These are phyloP conservation scores for Ophonus ardosiacus DNA, from an alignment of 2,888 invertebrate species.

Conservation along the genomic window DNA sequence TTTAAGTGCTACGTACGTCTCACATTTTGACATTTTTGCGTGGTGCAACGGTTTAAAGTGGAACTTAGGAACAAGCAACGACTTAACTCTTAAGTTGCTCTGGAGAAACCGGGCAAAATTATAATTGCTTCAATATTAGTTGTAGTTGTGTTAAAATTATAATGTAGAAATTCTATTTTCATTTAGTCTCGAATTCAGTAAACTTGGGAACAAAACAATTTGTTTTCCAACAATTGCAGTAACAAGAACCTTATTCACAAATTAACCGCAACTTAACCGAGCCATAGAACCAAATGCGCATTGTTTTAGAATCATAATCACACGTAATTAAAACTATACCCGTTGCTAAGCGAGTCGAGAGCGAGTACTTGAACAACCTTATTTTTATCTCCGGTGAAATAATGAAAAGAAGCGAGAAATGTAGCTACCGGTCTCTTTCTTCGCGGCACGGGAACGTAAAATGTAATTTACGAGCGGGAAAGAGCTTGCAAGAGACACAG, in stretches of 20 bases:
- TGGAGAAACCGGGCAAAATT: too few species aligned
- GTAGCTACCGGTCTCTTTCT: conserved; percentile 34
- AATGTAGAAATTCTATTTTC: too few species aligned
- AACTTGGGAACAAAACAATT: conserved; percentile 7
- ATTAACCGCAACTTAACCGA: conserved; percentile 35
- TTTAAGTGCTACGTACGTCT: too few species aligned
- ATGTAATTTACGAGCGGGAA: conserved; percentile 50
- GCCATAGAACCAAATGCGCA: conserved; percentile 24
- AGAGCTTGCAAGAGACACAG: neutral
- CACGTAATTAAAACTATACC: conserved; percentile 48
- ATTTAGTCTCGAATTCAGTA: neutral
- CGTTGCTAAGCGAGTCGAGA: conserved; percentile 20
- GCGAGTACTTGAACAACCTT: conserved; percentile 45
- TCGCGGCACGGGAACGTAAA: conserved; percentile 41
- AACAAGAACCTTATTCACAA: conserved; percentile 33
- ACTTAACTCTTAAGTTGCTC: too few species aligned
- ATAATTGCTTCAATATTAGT: too few species aligned
- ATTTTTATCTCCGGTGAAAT: conserved; percentile 50
- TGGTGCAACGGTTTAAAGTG: too few species aligned
- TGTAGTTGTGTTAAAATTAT: neutral
- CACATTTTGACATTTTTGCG: too few species aligned
- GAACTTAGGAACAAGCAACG: too few species aligned
- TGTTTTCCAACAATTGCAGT: conserved; percentile 23
- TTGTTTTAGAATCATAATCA: conserved; percentile 47
- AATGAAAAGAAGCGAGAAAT: conserved; percentile 52